Percentiles rank a stretch among this genome's conserved stretches.
phyloP scores from a whole-genome alignment of 2,888 invertebrate species.

The Laothoe populi region DNA sequence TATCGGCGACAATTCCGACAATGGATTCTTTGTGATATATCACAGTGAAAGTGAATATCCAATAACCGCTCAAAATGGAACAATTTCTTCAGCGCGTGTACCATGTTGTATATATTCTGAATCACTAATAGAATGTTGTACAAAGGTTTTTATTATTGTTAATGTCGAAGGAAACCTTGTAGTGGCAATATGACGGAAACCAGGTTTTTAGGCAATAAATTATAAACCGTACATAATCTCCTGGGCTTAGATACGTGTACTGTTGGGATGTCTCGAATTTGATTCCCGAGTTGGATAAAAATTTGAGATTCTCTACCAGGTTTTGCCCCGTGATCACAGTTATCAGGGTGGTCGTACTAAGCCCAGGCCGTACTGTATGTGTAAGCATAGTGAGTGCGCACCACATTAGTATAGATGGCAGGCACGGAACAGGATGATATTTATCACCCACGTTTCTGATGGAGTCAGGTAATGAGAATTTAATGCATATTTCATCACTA shows the following conservation, averaged over 20 bases:
- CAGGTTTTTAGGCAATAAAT: neutral
- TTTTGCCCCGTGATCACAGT: too few species aligned
- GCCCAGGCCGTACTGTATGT: too few species aligned
- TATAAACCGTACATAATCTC: neutral
- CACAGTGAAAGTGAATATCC: neutral
- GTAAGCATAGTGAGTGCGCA: too few species aligned
- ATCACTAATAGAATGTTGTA: conserved; percentile 4
- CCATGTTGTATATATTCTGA: neutral
- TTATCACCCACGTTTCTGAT: too few species aligned
- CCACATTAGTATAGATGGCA: too few species aligned
- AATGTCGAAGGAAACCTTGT: neutral
- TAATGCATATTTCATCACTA: too few species aligned
- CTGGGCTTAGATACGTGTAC: neutral
- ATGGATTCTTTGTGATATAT: conserved; percentile 1
- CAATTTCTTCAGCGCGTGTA: neutral
- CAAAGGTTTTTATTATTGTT: neutral
- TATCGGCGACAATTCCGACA: conserved; percentile 7
- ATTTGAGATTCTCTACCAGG: too few species aligned
- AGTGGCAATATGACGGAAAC: conserved; percentile 9
- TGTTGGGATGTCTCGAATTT: neutral
- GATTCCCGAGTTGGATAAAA: neutral
- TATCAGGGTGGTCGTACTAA: too few species aligned
- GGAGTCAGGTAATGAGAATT: too few species aligned
- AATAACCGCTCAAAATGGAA: neutral
- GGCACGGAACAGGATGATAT: too few species aligned